These are phyloP conservation scores for Theristus sp. DNA, from an alignment of 2,888 invertebrate genomes.

Conservation along the genomic window DNA sequence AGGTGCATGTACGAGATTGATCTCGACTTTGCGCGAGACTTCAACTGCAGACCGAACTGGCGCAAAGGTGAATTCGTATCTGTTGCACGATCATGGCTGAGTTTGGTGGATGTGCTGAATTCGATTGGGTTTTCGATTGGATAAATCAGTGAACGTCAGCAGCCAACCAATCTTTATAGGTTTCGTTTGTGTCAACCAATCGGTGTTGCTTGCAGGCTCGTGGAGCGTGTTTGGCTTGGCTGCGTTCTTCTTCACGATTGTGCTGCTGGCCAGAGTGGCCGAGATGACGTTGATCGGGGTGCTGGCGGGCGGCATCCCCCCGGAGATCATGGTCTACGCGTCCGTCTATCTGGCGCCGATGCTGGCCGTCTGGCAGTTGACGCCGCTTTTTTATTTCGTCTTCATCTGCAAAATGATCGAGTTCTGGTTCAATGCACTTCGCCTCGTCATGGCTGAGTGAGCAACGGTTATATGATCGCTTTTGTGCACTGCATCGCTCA, in stretches of 20 bases:
- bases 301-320: neutral
- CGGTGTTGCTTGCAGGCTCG: neutral
- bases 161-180: neutral
- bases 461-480: too few relatives aligned
- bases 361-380: neutral
- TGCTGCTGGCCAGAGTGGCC: neutral
- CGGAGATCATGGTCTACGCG: neutral
- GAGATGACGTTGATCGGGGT: neutral
- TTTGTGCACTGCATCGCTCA: too few relatives aligned
- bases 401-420: neutral
- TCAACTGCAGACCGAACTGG: neutral
- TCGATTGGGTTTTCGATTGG: neutral
- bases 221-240: neutral
- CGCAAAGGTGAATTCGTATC: neutral
- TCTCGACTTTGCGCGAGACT: neutral
- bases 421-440: neutral
- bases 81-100: too few relatives aligned
- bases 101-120: too few relatives aligned
- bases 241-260: neutral
- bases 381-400: neutral
- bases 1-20: neutral
- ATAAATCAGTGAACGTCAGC: neutral
- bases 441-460: too few relatives aligned
- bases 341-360: neutral
- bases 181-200: neutral